These are phyloP conservation scores for Phymanthus crucifer DNA, from an alignment of 92 coral and sea anemone genomes.

Conservation along the genomic window DNA sequence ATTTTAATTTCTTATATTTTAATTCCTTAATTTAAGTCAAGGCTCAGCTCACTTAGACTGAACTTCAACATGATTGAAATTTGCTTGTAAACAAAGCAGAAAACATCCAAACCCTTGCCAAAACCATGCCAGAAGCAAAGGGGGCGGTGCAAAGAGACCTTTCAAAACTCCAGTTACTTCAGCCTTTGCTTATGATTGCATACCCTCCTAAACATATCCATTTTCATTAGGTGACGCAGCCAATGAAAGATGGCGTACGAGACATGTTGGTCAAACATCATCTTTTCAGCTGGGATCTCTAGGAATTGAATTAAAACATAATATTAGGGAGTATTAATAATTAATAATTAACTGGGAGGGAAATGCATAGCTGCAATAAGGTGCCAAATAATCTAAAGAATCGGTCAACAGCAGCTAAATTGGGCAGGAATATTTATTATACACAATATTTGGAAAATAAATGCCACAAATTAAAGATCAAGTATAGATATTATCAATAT, in stretches of 20 bases:
- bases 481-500: neutral
- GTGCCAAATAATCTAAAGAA: neutral
- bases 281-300: constrained; percentile 98
- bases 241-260: constrained; percentile 98
- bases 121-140: too few relatives aligned
- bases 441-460: neutral
- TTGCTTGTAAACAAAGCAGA: too few relatives aligned
- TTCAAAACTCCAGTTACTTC: too few relatives aligned
- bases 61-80: too few relatives aligned
- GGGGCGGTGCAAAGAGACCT: too few relatives aligned
- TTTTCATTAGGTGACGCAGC: constrained; percentile 84
- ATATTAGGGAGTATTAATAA: neutral
- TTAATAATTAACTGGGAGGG: neutral
- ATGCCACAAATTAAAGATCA: neutral
- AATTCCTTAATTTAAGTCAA: too few relatives aligned
- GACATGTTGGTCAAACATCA: constrained; percentile 98
- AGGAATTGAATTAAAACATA: neutral
- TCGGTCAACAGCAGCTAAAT: neutral
- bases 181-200: too few relatives aligned
- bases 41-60: too few relatives aligned
- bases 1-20: neutral
- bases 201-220: neutral
- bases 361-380: neutral
- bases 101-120: too few relatives aligned
- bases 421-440: neutral